Conservation (phyloP, 2,888 invertebrate genomes). For the Melanostoma scalare region DNA sequence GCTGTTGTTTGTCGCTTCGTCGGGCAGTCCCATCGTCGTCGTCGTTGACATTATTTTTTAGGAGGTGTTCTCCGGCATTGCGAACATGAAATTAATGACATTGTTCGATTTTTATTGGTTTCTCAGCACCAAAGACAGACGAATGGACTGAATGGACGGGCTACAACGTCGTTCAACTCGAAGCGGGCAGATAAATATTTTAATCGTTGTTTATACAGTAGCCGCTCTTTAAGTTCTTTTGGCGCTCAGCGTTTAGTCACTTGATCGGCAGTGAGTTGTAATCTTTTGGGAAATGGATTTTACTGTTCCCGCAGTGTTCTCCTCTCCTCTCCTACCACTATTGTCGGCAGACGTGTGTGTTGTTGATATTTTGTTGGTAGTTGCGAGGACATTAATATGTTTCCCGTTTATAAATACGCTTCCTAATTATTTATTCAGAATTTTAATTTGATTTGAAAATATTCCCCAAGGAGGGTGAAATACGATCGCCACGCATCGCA, state of each 20-base stretch:
- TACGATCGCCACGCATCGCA: slow-evolving; percentile 2
- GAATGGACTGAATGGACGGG: slow-evolving; percentile 1
- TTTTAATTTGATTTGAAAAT: slow-evolving; percentile 73
- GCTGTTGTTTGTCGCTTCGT: slow-evolving; percentile 33
- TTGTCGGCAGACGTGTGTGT: slow-evolving; percentile 43
- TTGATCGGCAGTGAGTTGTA: slow-evolving; percentile 63
- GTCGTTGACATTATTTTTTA: slow-evolving; percentile 71
- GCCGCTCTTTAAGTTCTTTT: slow-evolving; percentile 67
- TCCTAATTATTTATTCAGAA: slow-evolving; percentile 73
- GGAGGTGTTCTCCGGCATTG: slow-evolving; percentile 70
- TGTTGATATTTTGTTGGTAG: slow-evolving; percentile 33
- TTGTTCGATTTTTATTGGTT: slow-evolving; percentile 72
- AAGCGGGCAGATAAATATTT: slow-evolving; percentile 64
- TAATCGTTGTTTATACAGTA: slow-evolving; percentile 73
- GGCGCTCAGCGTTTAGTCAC: slow-evolving; percentile 67
- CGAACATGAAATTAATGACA: slow-evolving; percentile 73
- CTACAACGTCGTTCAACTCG: slow-evolving; percentile 12
- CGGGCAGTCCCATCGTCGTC: no score
- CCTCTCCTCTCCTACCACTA: slow-evolving; percentile 25
- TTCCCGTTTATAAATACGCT: slow-evolving; percentile 56
- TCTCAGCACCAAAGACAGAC: slow-evolving; percentile 19
- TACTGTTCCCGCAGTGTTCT: slow-evolving; percentile 17
- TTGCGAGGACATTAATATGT: slow-evolving; percentile 62
- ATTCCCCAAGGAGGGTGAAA: slow-evolving; percentile 48
- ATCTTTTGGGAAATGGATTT: slow-evolving; percentile 65